Evolutionary conservation across 1,140 invertebrate genomes (phyloP).

Genomic region (Melitaea cinxia): DNA sequence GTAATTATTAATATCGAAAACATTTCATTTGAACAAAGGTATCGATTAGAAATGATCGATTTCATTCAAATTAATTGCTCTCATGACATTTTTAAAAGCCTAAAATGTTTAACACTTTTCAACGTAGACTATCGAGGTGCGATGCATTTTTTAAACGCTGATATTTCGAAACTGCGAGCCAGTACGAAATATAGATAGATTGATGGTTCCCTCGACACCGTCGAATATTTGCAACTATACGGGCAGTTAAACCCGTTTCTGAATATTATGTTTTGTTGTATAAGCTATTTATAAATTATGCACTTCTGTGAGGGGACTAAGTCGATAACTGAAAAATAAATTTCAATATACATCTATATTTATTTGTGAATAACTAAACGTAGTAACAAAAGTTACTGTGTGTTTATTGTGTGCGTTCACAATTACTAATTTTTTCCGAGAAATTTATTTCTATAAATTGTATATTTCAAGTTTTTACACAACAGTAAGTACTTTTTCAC

Average conservation of each 20-base stretch:
- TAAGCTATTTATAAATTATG: not conserved
- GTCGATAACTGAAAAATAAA: too few species aligned
- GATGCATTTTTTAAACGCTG: slow-evolving; percentile 41
- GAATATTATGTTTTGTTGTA: slow-evolving; percentile 16
- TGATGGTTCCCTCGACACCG: slow-evolving; percentile 30
- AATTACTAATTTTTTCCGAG: too few species aligned
- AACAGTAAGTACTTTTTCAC: too few species aligned
- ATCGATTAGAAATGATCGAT: not conserved
- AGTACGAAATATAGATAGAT: slow-evolving; percentile 40
- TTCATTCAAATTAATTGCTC: slow-evolving; percentile 1
- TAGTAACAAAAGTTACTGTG: too few species aligned
- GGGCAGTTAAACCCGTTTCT: slow-evolving; percentile 15
- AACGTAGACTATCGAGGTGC: slow-evolving; percentile 26
- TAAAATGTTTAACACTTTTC: slow-evolving; percentile 23
- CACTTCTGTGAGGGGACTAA: not conserved
- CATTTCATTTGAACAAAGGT: not conserved
- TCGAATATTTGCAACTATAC: slow-evolving; percentile 18
- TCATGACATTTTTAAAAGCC: slow-evolving; percentile 14
- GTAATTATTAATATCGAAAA: too few species aligned
- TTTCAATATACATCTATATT: too few species aligned
- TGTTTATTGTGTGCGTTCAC: too few species aligned
- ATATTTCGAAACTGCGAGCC: slow-evolving; percentile 35
- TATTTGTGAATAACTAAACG: too few species aligned
- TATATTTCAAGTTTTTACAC: too few species aligned
- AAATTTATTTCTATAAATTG: too few species aligned